Conservation (phyloP, 2,113 vertebrate genomes). For the Takifugu flavidus region DNA sequence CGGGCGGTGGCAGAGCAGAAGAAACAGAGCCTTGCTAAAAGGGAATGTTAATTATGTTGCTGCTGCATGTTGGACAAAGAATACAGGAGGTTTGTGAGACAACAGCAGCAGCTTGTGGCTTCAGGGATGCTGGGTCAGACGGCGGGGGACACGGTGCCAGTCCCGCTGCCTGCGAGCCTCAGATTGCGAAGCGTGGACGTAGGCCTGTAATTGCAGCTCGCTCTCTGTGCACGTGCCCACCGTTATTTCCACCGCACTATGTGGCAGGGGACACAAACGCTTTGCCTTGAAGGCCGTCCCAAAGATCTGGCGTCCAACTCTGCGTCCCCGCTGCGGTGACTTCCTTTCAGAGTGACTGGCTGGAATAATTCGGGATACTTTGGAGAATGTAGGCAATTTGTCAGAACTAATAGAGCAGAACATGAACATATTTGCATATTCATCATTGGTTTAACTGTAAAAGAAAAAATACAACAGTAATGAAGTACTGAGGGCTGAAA, state of each 20-base stretch:
- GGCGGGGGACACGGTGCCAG: slow-evolving; percentile 42
- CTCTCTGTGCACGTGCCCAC: slow-evolving; percentile 47
- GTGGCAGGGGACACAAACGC: slow-evolving; percentile 47
- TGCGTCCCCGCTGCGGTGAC: slow-evolving; percentile 29
- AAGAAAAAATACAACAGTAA: too few species aligned
- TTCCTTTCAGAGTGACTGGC: slow-evolving; percentile 39
- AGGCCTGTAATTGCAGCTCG: slow-evolving; percentile 55
- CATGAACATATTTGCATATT: slow-evolving; percentile 42
- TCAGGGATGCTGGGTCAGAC: slow-evolving; percentile 27
- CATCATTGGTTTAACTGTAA: slow-evolving; percentile 23
- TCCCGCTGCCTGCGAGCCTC: slow-evolving; percentile 57
- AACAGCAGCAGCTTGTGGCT: slow-evolving; percentile 39
- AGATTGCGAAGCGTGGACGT: slow-evolving; percentile 52
- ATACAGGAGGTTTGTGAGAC: slow-evolving; percentile 34
- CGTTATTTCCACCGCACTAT: slow-evolving; percentile 58
- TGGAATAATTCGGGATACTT: slow-evolving; percentile 34
- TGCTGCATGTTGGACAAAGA: slow-evolving; percentile 45
- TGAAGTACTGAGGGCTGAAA: neutral
- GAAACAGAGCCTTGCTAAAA: slow-evolving; percentile 12
- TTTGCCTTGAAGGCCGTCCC: slow-evolving; percentile 51
- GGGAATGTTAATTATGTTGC: slow-evolving; percentile 55
- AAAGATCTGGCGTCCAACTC: slow-evolving; percentile 38
- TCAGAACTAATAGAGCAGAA: slow-evolving; percentile 32
- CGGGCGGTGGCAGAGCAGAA: slow-evolving; percentile 3
- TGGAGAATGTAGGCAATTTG: slow-evolving; percentile 36